Conservation (phyloP, 1,140 invertebrate genomes). For the Drosophila subobscura region DNA sequence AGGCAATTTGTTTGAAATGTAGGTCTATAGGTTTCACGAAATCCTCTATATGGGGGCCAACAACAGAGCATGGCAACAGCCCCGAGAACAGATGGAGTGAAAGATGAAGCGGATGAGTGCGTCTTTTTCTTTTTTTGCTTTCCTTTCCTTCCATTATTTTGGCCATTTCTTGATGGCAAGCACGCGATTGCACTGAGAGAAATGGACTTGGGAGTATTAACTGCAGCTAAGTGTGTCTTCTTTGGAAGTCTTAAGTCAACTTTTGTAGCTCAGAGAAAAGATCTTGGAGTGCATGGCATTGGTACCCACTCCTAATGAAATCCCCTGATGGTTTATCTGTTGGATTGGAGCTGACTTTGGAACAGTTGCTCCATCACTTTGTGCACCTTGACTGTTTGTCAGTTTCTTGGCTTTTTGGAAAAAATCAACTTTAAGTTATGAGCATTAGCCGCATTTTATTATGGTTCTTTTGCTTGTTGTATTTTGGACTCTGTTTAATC, state of each 20-base stretch:
- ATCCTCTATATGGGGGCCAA: conserved; percentile 65
- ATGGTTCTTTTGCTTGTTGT: conserved; percentile 23
- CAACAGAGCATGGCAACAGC: conserved; percentile 48
- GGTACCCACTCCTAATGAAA: too few relatives aligned
- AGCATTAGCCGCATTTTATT: conserved; percentile 39
- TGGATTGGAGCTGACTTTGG: too few relatives aligned
- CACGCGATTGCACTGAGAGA: conserved; percentile 61
- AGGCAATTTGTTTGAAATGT: conserved; percentile 83
- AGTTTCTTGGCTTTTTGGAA: neutral
- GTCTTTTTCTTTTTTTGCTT: conserved; percentile 55
- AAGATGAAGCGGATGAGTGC: conserved; percentile 9
- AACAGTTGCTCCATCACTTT: too few relatives aligned
- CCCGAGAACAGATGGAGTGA: conserved; percentile 21
- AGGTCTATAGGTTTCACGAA: conserved; percentile 83
- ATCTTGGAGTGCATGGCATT: too few relatives aligned
- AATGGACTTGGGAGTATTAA: conserved; percentile 13
- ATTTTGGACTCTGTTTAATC: conserved; percentile 44
- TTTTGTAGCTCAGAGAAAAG: too few relatives aligned
- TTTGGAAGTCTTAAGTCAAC: neutral
- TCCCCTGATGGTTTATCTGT: too few relatives aligned
- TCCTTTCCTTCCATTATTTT: conserved; percentile 57
- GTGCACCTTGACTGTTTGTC: neutral
- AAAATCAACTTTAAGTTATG: conserved; percentile 36
- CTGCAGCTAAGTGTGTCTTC: neutral
- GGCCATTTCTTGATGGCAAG: conserved; percentile 49